A percentile compares a stretch with the other conserved stretches of the same genome.
Conservation (phyloP, 2,113 vertebrate genomes). For the Microtus oregoni region DNA sequence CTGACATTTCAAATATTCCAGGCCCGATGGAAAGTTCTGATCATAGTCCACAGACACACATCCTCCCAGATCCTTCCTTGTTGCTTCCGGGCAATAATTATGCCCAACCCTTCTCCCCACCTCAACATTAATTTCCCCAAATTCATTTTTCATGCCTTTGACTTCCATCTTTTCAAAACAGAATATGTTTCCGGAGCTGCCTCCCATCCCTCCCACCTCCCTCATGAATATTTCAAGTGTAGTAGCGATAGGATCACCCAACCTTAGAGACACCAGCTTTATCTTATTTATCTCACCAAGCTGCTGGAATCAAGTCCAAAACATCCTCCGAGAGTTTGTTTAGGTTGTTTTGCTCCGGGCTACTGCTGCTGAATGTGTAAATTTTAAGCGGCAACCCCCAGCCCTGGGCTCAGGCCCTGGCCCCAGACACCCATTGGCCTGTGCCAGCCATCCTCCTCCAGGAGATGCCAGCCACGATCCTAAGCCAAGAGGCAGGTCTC, state of each 20-base stretch:
- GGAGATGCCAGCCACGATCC: not conserved
- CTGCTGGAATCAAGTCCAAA: slow-evolving; percentile 82
- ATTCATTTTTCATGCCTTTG: slow-evolving; percentile 82
- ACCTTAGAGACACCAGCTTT: slow-evolving; percentile 80
- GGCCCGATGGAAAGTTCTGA: slow-evolving; percentile 66
- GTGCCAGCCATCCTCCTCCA: slow-evolving; percentile 57
- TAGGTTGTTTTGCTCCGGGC: slow-evolving; percentile 58
- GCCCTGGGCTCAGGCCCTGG: not conserved
- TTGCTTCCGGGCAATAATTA: slow-evolving; percentile 71
- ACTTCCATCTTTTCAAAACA: slow-evolving; percentile 81
- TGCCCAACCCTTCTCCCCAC: not conserved
- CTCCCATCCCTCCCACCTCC: slow-evolving; percentile 71
- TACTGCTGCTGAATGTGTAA: slow-evolving; percentile 56
- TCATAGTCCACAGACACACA: slow-evolving; percentile 74
- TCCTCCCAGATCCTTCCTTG: slow-evolving; percentile 47
- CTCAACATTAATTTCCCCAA: slow-evolving; percentile 80
- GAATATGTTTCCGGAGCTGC: slow-evolving; percentile 81
- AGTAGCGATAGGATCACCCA: slow-evolving; percentile 81
- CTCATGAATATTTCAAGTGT: slow-evolving; percentile 88
- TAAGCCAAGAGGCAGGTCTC: slow-evolving; percentile 34
- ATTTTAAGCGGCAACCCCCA: slow-evolving; percentile 53
- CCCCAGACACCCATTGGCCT: not conserved
- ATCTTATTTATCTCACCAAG: slow-evolving; percentile 85
- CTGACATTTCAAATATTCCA: slow-evolving; percentile 81
- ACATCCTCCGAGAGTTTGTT: slow-evolving; percentile 69